Conservation (phyloP, 2,113 vertebrate species). For the Cricetomys ansorgei region DNA sequence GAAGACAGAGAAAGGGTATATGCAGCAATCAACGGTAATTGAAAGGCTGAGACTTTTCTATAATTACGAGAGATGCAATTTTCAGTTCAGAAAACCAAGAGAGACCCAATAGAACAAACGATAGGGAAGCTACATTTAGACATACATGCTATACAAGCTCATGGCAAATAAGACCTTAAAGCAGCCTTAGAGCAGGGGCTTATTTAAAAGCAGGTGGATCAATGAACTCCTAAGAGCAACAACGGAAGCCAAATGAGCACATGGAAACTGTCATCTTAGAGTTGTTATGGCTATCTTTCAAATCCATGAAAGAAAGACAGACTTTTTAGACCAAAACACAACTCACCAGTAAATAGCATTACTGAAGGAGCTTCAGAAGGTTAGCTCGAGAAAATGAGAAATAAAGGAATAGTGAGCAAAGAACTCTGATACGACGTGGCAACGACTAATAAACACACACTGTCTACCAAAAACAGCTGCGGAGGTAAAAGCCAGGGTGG, state of each 20-base stretch:
- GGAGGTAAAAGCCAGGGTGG: background rate
- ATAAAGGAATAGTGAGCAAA: constrained; percentile 10
- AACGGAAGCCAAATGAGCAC: background rate
- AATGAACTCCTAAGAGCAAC: background rate
- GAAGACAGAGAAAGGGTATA: background rate
- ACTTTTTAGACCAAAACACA: background rate
- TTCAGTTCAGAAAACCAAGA: constrained; percentile 10
- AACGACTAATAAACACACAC: background rate
- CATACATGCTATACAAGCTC: background rate
- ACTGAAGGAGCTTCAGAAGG: background rate
- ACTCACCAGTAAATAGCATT: background rate
- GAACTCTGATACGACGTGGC: background rate
- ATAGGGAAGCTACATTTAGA: background rate
- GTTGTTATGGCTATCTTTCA: background rate
- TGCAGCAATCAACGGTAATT: background rate
- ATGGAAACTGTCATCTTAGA: constrained; percentile 10
- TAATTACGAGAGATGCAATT: background rate
- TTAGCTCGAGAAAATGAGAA: background rate
- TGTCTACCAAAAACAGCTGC: background rate
- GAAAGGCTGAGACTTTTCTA: background rate
- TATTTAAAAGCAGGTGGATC: background rate
- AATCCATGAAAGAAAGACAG: background rate
- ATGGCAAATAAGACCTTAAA: background rate
- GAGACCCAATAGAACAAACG: background rate
- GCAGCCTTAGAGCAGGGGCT: background rate